These are phyloP conservation scores for Eubucco bourcierii DNA, from an alignment of 2,113 vertebrate species.

Conservation along the genomic window DNA sequence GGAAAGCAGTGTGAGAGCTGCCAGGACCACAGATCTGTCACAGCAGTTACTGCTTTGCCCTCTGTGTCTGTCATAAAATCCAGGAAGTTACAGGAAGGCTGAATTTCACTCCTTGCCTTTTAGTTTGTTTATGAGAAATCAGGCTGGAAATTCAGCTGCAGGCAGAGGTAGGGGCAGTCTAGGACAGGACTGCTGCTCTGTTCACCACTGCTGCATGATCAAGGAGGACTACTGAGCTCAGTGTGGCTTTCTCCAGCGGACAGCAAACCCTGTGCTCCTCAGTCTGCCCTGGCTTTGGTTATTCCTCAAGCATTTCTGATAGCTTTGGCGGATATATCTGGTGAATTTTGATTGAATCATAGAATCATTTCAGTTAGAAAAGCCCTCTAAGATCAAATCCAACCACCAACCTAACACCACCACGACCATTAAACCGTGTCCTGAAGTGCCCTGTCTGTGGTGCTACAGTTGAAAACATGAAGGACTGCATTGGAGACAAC, in stretches of 20 bases:
- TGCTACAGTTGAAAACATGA: not conserved
- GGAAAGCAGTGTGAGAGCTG: not conserved
- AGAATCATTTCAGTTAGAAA: no score
- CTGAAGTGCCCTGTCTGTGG: no score
- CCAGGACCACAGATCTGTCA: not conserved
- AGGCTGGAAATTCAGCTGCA: not conserved
- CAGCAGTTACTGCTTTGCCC: not conserved
- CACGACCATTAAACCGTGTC: no score
- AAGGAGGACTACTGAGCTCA: not conserved
- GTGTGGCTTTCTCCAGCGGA: not conserved
- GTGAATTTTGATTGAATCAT: not conserved
- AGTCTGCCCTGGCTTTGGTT: not conserved
- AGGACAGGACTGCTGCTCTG: not conserved
- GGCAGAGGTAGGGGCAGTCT: not conserved
- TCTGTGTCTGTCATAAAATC: not conserved
- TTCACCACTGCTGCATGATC: not conserved
- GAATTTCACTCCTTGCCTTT: not conserved
- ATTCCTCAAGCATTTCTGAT: not conserved
- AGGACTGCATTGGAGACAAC: not conserved
- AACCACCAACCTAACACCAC: no score
- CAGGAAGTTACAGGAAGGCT: rapidly evolving
- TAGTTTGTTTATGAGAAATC: not conserved
- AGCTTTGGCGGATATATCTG: not conserved
- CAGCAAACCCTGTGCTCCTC: not conserved
- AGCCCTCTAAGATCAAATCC: no score